Base-by-base conservation (phyloP, 2,888 invertebrate genomes). In the Hylaea fasciaria region DNA sequence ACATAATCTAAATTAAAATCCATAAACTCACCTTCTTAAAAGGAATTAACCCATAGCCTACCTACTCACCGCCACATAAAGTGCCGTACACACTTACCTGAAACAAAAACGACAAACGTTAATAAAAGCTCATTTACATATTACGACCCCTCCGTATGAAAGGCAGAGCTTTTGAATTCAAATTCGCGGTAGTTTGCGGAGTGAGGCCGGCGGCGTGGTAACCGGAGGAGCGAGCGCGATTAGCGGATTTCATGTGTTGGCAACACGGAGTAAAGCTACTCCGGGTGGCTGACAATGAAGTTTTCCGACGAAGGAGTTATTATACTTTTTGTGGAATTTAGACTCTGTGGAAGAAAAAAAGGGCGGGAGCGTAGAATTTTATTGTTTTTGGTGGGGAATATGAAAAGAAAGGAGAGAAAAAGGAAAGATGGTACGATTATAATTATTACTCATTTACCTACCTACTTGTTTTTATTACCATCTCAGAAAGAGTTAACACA, bases 31-130 rank as follows among this genome's bases (percentile, higher is more conserved):
- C 47, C 44, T n/a, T 14, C 14, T 32, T 14, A n/a, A 47, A 39
- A 35, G 22, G 22, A 54, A 45, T 54, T 54, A 39, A 48, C 7
- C 0, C 35, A 13, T 43, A 48, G 22, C 35, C 35, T 28, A 50
- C 39, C 28, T 12, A 43, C 13, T 37, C 16, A 39, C 40, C 46
- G 32, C 22, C 13, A 46, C 47, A 57, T 54, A 53, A 59, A 57
- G 58, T 44, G 44, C 62, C 62, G 40, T 57, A 48, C 45, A 53
- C 64, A 73, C 80, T 79, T 80, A 80, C 80, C 78, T 80, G 75
- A 59, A 80, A 79, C 72, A 73, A 78, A 78, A 71, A 72, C 66
- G 63, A 57, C 53, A 56, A 67, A 68, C 59, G 64, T 77, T 72
- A 78, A 71, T 69, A 69, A 72, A 73, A 66, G 53, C 62, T 58